Evolutionary conservation across 2,888 invertebrate species (phyloP).

Genomic region (Ypsolopha sequella): DNA sequence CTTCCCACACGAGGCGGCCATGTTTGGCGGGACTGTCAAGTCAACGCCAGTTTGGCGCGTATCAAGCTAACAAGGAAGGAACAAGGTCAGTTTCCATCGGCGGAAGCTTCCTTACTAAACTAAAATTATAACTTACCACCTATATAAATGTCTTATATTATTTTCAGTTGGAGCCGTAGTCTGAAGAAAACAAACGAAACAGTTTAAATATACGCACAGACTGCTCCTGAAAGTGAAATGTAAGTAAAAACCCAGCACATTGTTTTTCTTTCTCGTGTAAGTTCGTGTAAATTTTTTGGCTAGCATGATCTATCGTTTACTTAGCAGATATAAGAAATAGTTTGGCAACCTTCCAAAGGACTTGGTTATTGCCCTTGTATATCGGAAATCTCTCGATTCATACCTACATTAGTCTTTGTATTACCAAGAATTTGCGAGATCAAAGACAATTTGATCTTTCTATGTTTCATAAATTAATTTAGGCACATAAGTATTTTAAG

Average conservation of each 20-base stretch:
- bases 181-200: neutral
- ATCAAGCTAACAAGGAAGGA: slow-evolving; percentile 36
- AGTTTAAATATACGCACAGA: neutral
- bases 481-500: too few species aligned
- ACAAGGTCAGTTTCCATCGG: slow-evolving; percentile 46
- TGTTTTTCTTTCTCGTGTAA: neutral
- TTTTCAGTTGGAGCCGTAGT: neutral
- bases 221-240: too few species aligned
- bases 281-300: neutral
- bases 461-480: too few species aligned
- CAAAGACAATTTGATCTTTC: too few species aligned
- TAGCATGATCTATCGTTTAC: neutral
- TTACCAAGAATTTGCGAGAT: too few species aligned
- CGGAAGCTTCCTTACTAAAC: slow-evolving; percentile 1
- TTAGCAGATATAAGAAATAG: slow-evolving; percentile 15
- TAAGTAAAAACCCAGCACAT: neutral
- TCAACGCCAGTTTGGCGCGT: slow-evolving; percentile 67
- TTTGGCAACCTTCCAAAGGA: slow-evolving; percentile 22
- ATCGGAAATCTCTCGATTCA: slow-evolving; percentile 20
- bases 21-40: slow-evolving; percentile 68
- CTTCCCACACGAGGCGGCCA: slow-evolving; percentile 66
- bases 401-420: too few species aligned
- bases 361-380: slow-evolving; percentile 18
- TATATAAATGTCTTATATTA: neutral
- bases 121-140: neutral